Base-by-base conservation (phyloP, 2,888 invertebrate species). In the Steromphala cineraria region DNA sequence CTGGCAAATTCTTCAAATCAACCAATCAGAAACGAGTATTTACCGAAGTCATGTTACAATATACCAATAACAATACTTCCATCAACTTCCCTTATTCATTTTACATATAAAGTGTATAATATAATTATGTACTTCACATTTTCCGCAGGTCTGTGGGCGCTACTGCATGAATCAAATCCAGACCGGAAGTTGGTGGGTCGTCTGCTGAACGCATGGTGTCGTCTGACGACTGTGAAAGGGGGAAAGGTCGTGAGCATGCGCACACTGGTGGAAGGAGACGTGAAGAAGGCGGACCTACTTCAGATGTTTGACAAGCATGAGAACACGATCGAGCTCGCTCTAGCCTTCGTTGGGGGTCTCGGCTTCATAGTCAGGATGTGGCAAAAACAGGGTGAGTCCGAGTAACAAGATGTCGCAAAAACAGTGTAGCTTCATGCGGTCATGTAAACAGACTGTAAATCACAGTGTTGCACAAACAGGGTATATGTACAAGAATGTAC, bases 261-360 rank as follows among this genome's bases (percentile, higher is more conserved):
- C 67, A 80, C 81, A 1, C 75, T 89, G 10, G 87, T 89, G 1
- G 79, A 86, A 36, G 83, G 88, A 53, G 89, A 89, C 67, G 83
- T 89, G 13, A 87, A 86, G n/a, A 89, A 89, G 53, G 83, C 83
- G 0, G 87, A 90, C 62, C 79, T 89, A 17, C 77, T 83, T 31
- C 87, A 87, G 28, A 67, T 90, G 75, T 67, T 91, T 56, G 89
- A 91, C 78, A 87, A 87, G 77, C 89, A 89, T 62, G 89, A 90
- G 77, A 88, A 89, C 80, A 88, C 89, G 7, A 89, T 89, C 28
- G 91, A 91, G 71, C 85, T 91, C 52, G 90, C 89, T 2, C 81
- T 91, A 10, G 90, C 90, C 0, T 85, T 89, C 2, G 85, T 90
- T n/a, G 90, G 89, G 13, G 91, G 91, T 0, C 86, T 88, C 78